Evolutionary conservation across 2,888 invertebrate genomes (phyloP).

Genomic region (Acleris laterana): DNA sequence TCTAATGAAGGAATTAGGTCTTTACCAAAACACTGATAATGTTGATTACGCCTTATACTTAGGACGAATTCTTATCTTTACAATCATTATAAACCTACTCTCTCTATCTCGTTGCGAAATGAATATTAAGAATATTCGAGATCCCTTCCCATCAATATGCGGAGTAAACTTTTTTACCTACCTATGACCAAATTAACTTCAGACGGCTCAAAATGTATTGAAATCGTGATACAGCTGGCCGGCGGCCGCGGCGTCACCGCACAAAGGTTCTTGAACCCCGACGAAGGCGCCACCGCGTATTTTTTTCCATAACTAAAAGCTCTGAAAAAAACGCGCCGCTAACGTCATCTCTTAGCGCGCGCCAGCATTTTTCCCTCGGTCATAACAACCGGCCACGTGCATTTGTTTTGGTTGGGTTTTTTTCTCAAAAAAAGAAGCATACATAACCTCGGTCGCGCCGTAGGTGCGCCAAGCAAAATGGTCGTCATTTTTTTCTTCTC

Average conservation of each 20-base stretch:
- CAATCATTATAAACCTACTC: no score
- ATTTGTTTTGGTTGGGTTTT: conserved; percentile 84
- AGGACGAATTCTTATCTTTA: no score
- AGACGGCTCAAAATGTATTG: background rate
- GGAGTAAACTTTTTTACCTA: no score
- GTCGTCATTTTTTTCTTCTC: conserved; percentile 84
- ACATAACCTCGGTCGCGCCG: conserved; percentile 76
- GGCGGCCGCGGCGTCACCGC: background rate
- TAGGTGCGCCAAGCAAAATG: conserved; percentile 83
- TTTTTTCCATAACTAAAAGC: conserved; percentile 75
- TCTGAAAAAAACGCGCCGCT: conserved; percentile 71
- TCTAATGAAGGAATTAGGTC: no score
- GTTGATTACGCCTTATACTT: no score
- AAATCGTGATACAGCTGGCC: background rate
- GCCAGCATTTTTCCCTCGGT: conserved; percentile 78
- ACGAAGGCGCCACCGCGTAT: conserved; percentile 66
- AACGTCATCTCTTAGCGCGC: conserved; percentile 81
- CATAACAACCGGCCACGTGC: conserved; percentile 83
- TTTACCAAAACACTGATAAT: no score
- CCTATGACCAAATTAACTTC: no score
- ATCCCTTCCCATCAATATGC: no score
- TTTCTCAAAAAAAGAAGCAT: conserved; percentile 80
- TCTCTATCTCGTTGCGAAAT: no score
- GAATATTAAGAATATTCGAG: no score
- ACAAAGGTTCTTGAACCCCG: conserved; percentile 12